These are phyloP conservation scores for Anhinga anhinga DNA, from an alignment of 2,113 vertebrate species.

Conservation along the genomic window DNA sequence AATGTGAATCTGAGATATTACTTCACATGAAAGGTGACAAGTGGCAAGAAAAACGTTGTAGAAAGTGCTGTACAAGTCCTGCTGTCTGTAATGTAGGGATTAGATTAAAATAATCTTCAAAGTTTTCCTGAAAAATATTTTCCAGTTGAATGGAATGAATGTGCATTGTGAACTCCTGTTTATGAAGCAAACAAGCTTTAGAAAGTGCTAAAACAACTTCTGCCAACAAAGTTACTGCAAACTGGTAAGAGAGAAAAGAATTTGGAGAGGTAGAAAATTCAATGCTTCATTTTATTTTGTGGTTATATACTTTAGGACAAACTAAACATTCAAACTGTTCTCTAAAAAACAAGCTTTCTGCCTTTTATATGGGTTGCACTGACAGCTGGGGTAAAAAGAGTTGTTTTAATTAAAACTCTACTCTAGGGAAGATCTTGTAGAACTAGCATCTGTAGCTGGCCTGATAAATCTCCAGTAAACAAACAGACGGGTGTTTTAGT, in stretches of 20 bases:
- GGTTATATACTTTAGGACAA: constrained; percentile 16
- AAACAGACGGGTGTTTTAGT: constrained; percentile 11
- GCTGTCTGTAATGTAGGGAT: neutral
- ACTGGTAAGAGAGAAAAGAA: neutral
- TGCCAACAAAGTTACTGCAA: neutral
- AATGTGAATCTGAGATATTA: neutral
- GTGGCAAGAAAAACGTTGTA: rapidly evolving
- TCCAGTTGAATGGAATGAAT: neutral
- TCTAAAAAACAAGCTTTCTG: neutral
- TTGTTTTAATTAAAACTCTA: constrained; percentile 64
- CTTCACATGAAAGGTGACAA: neutral
- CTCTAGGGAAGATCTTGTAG: constrained; percentile 45
- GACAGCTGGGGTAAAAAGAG: constrained; percentile 52
- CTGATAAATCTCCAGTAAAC: constrained; percentile 45
- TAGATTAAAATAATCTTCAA: neutral
- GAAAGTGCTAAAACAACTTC: neutral
- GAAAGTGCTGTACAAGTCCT: neutral
- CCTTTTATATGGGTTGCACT: neutral
- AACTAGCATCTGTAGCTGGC: constrained; percentile 57
- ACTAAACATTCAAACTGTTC: neutral
- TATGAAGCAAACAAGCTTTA: neutral
- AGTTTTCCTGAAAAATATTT: neutral
- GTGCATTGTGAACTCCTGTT: neutral
- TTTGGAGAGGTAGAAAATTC: neutral
- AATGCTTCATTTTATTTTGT: neutral